phyloP scores from a whole-genome alignment of 2,797 vertebrate genomes.

The Limnodromus scolopaceus region DNA sequence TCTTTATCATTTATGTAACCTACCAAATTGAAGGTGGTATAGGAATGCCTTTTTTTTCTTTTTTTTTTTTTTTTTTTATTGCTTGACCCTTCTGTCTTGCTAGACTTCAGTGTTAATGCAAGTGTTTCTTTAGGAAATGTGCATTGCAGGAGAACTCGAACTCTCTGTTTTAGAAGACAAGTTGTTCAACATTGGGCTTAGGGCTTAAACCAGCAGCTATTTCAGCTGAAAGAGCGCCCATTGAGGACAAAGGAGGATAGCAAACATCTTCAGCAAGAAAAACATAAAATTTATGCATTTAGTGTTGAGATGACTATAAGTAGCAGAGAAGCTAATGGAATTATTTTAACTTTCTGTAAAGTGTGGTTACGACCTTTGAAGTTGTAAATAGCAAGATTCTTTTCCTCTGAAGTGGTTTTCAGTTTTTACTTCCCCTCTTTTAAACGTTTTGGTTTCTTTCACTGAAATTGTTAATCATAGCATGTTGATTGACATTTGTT shows the following conservation, averaged over 20 bases:
- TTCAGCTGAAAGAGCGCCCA: neutral
- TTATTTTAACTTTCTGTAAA: neutral
- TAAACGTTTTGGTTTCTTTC: neutral
- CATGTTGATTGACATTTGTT: neutral
- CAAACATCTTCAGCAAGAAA: neutral
- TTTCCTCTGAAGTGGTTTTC: neutral
- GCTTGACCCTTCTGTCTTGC: neutral
- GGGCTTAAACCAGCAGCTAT: neutral
- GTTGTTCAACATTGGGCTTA: neutral
- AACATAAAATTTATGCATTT: neutral
- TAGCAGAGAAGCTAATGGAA: neutral
- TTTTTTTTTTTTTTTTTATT: neutral
- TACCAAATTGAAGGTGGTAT: neutral
- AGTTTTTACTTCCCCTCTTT: neutral
- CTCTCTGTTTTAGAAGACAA: neutral
- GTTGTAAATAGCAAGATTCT: neutral
- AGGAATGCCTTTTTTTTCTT: neutral
- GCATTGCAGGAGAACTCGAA: neutral
- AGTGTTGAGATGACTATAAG: neutral
- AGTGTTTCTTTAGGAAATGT: neutral
- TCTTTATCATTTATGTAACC: neutral
- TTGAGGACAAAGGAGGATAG: neutral
- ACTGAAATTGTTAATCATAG: neutral
- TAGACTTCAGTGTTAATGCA: neutral
- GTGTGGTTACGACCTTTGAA: neutral